These are phyloP conservation scores for Agrotis puta DNA, from an alignment of 2,888 invertebrate genomes.

Conservation along the genomic window DNA sequence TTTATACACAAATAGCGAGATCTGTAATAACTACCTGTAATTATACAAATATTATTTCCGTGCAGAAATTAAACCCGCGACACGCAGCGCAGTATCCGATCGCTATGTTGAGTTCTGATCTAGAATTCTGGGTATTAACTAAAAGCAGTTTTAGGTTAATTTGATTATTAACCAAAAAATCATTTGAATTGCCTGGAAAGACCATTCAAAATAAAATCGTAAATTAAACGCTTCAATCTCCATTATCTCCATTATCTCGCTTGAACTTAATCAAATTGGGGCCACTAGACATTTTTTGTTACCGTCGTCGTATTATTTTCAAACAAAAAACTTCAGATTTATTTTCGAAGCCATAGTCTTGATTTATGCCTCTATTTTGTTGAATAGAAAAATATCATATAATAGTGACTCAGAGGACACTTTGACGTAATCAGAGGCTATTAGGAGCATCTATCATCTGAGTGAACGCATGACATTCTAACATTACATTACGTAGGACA, in stretches of 20 bases:
- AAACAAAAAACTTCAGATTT: slow-evolving; percentile 30
- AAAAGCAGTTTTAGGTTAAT: background rate
- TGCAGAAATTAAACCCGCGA: no score
- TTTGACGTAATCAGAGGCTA: slow-evolving; percentile 49
- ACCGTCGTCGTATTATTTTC: slow-evolving; percentile 11
- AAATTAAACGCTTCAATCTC: background rate
- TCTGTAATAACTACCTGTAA: no score
- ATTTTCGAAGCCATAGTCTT: slow-evolving; percentile 29
- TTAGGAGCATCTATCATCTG: slow-evolving; percentile 56
- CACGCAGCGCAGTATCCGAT: no score
- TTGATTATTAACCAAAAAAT: background rate
- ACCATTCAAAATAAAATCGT: background rate
- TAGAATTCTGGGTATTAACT: background rate
- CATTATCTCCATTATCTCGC: slow-evolving; percentile 9
- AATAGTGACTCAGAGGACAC: slow-evolving; percentile 29
- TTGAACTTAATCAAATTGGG: slow-evolving; percentile 34
- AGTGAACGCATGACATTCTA: slow-evolving; percentile 36
- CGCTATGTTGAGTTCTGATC: background rate
- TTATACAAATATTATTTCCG: no score
- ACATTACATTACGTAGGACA: slow-evolving; percentile 29
- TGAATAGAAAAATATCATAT: slow-evolving; percentile 43
- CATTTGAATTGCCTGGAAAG: background rate
- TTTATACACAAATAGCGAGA: background rate
- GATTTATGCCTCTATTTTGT: slow-evolving; percentile 53
- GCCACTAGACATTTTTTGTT: slow-evolving; percentile 9